Evolutionary conservation across 2,113 vertebrate species (phyloP).

Genomic region (Gavialis gangeticus): DNA sequence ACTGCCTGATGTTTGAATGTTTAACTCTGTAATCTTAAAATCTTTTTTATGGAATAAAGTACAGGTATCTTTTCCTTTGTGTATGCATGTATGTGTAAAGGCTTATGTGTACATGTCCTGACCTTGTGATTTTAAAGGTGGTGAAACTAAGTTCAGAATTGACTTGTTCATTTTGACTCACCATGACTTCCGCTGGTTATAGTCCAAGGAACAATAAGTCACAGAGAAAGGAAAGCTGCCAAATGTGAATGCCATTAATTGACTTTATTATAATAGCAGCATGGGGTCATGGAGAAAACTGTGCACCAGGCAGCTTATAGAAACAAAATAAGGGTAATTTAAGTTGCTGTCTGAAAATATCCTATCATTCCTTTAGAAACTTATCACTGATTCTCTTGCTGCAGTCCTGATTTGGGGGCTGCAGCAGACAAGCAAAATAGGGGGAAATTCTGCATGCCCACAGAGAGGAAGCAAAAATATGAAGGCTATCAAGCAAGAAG

Average conservation of each 20-base stretch:
- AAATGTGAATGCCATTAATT: background rate
- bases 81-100: background rate
- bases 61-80: background rate
- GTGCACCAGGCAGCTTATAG: accelerated
- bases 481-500: background rate
- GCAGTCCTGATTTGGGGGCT: background rate
- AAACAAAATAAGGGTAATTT: background rate
- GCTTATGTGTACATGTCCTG: accelerated
- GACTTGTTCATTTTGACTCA: accelerated
- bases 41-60: background rate
- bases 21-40: background rate
- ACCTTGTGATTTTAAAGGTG: background rate
- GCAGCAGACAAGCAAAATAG: background rate
- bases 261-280: background rate
- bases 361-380: background rate
- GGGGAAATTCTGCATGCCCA: accelerated
- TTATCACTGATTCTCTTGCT: background rate
- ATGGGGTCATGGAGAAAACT: background rate
- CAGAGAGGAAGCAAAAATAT: background rate
- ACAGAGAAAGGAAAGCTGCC: background rate
- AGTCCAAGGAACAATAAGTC: background rate
- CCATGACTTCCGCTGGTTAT: background rate
- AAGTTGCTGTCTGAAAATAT: background rate
- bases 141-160: background rate
- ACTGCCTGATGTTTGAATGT: background rate